Evolutionary conservation across 2,888 invertebrate genomes (phyloP), one percentile per base, ranked within the genome.

Genomic region (Melangyna quadrimaculata): DNA sequence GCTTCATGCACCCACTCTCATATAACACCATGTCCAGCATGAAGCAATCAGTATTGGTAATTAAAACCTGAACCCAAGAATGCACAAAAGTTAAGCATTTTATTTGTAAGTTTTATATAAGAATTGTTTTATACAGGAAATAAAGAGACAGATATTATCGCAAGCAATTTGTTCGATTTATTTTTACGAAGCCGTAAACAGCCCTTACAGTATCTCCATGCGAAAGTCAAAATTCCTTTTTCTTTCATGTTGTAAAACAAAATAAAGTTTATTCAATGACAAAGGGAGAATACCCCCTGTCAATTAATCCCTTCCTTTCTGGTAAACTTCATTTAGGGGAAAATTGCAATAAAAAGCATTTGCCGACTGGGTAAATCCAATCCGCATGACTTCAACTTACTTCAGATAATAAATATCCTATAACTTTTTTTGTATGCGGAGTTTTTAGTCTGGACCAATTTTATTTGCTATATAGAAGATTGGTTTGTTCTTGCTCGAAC

Each of bases 361-460:
- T 55, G 55, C 17, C 61, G 32, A 55, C 40, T 6, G 27, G 40
- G 1, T 61, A 27, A 40, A 43, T 40, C 59, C 59, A 61, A 61
- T 61, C 59, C 37, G n/a, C n/a, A 14, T 37, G 59, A 61, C 9
- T 61, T 37, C 40, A 24, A 61, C 27, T 61, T 27, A 61, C 40
- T 61, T 61, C 27, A 24, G n/a, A 27, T 40, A 43, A 61, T 61
- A 61, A 61, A 61, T 61, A 27, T 61, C n/a, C 40, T 27, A 40
- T 61, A 40, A 43, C 61, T 40, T 61, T 8, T 14, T 1, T 14
- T 7, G 1, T 61, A n/a, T n/a, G n/a, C n/a, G 61, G 24, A 19
- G 61, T n/a, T 59, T 19, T 12, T 40, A 61, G 61, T 61, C 61
- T 61, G 61, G 61, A 61, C 61, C 61, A 27, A 27, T 61, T 61